A percentile compares a stretch with the other conserved stretches of the same genome.
Conservation (phyloP, 2,797 vertebrate species). For the Clarias platycephalus region DNA sequence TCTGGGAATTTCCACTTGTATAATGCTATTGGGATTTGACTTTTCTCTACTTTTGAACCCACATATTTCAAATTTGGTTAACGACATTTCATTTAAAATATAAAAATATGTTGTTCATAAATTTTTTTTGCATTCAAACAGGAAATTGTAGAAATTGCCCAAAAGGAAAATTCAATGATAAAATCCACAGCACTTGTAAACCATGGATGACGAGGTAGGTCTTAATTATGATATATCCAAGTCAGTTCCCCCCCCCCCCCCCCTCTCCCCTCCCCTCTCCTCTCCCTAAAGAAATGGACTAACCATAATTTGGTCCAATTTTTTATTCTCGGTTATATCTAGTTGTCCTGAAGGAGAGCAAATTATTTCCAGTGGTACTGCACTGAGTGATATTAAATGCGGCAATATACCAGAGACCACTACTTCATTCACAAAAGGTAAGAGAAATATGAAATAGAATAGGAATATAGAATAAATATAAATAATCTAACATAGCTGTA, state of each 20-base stretch:
- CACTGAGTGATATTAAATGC: slow-evolving; percentile 63
- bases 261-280: too few relatives aligned
- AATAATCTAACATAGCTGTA: neutral
- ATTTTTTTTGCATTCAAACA: slow-evolving; percentile 47
- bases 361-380: slow-evolving; percentile 49
- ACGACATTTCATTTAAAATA: neutral
- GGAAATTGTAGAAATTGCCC: slow-evolving; percentile 70
- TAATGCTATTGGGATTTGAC: neutral
- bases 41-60: neutral
- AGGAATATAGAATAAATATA: too few relatives aligned
- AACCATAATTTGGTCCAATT: neutral
- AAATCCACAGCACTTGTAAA: slow-evolving; percentile 67
- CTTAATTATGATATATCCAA: neutral
- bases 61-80: neutral
- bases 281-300: neutral
- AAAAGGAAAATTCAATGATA: slow-evolving; percentile 68
- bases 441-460: neutral
- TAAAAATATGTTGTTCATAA: neutral
- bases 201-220: slow-evolving; percentile 67
- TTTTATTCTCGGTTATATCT: neutral
- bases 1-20: neutral
- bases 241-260: neutral
- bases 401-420: neutral
- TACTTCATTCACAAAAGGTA: neutral
- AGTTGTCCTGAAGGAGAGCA: slow-evolving; percentile 63